A percentile compares a stretch with the other conserved stretches of the same genome.
phyloP scores from a whole-genome alignment of 2,797 vertebrate genomes.

The Scomberomorus guttatus region DNA sequence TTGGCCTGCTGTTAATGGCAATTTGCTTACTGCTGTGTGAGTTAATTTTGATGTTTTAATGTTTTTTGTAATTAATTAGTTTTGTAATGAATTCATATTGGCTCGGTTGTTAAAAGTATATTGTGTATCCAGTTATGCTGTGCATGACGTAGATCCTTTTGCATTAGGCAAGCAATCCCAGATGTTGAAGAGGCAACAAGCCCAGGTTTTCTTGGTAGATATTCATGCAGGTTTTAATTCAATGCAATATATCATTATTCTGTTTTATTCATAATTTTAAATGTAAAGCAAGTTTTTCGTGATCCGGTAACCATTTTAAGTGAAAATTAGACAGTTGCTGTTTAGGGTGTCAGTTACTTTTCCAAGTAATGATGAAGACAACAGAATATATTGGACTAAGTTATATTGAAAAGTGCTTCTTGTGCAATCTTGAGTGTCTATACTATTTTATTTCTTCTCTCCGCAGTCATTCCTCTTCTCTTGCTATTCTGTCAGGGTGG shows the following conservation, averaged over 20 bases:
- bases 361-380: background rate
- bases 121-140: background rate
- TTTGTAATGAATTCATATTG: no score
- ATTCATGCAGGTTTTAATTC: no score
- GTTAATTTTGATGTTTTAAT: conserved; percentile 41
- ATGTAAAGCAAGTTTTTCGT: background rate
- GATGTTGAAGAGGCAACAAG: background rate
- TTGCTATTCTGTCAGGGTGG: conserved; percentile 90
- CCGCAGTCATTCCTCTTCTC: conserved; percentile 89
- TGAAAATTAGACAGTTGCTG: background rate
- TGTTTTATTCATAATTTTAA: background rate
- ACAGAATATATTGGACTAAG: background rate
- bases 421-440: background rate
- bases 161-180: background rate
- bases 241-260: background rate
- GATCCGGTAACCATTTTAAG: background rate
- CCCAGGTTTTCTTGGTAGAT: background rate
- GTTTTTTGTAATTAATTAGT: no score
- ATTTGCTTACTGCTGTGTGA: conserved; percentile 80
- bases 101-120: background rate
- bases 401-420: background rate
- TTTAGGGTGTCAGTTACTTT: no score
- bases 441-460: conserved; percentile 12
- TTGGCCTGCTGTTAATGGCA: conserved; percentile 72
- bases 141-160: background rate